phyloP scores from a whole-genome alignment of 2,888 invertebrate genomes.

The Lasioglossum zephyrum region DNA sequence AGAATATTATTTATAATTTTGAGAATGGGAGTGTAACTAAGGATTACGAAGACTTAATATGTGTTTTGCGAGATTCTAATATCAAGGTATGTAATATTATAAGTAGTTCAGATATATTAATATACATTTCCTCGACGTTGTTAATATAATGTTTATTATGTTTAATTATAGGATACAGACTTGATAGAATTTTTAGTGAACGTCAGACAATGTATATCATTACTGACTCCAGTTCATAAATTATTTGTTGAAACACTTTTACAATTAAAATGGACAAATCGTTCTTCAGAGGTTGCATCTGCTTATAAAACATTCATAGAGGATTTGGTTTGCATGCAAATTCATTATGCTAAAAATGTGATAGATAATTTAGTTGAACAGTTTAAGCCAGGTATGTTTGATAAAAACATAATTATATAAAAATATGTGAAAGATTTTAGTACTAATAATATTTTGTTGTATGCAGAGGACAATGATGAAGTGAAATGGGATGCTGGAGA shows the following conservation, averaged over 20 bases:
- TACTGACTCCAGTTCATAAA: conserved; percentile 86
- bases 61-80: conserved; percentile 85
- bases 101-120: neutral
- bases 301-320: conserved; percentile 88
- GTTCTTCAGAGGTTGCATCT: conserved; percentile 84
- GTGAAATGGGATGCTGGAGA: conserved; percentile 87
- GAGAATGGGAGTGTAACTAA: conserved; percentile 82
- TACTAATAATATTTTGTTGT: conserved; percentile 52
- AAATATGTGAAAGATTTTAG: neutral
- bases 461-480: conserved; percentile 83
- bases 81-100: conserved; percentile 78
- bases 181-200: conserved; percentile 86
- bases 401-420: neutral
- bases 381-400: conserved; percentile 86
- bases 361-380: conserved; percentile 87
- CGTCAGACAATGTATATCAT: conserved; percentile 86
- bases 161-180: conserved; percentile 86
- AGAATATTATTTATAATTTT: conserved; percentile 84
- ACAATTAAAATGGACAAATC: conserved; percentile 86
- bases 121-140: conserved; percentile 14
- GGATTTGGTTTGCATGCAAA: conserved; percentile 89
- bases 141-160: conserved; percentile 1
- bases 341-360: conserved; percentile 87
- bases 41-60: conserved; percentile 85
- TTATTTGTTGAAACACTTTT: conserved; percentile 87